Percentiles rank a stretch among this genome's conserved stretches.
phyloP scores from a whole-genome alignment of 2,113 vertebrate species.

The Myocastor coypus region DNA sequence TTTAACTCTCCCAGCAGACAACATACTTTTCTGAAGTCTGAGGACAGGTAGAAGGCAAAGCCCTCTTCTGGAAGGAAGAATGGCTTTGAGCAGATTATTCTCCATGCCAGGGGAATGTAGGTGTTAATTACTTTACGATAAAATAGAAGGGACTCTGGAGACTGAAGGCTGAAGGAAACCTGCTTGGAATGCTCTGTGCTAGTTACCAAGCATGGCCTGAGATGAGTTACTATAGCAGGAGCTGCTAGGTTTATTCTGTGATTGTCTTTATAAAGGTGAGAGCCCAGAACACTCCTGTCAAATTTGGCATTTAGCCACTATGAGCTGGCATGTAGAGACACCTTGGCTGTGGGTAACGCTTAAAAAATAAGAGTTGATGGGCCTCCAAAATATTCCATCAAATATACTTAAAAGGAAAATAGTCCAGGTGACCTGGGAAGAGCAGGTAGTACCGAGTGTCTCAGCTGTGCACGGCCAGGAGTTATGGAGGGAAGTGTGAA shows the following conservation, averaged over 20 bases:
- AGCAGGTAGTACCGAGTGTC: background rate
- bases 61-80: background rate
- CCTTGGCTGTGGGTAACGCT: background rate
- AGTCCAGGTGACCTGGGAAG: background rate
- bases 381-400: background rate
- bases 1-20: background rate
- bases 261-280: background rate
- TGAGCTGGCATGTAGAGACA: background rate
- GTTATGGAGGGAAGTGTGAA: background rate
- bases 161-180: background rate
- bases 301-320: background rate
- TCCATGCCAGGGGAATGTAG: background rate
- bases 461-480: background rate
- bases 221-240: background rate
- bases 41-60: background rate
- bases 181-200: background rate
- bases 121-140: background rate
- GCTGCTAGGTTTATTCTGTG: background rate
- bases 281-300: background rate
- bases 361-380: background rate
- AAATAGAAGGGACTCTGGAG: background rate
- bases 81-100: background rate
- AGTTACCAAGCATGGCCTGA: background rate
- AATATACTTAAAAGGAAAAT: background rate
- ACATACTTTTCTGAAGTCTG: conserved; percentile 1